Conservation (phyloP, 2,113 vertebrate genomes). For the Hydrolagus affinis region DNA sequence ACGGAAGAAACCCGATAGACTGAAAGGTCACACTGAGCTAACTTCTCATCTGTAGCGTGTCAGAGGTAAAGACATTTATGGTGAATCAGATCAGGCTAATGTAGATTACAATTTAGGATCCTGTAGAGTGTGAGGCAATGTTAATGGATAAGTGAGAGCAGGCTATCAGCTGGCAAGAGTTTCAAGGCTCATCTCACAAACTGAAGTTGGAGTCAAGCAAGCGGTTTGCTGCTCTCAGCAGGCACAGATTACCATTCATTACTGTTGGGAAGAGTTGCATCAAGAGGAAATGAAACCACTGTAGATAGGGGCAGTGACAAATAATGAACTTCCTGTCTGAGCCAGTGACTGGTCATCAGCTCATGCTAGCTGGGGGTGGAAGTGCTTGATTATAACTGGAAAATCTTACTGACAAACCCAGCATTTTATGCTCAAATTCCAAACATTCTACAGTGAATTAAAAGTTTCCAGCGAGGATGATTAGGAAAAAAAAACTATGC, state of each 20-base stretch:
- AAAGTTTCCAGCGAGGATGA: too few species aligned
- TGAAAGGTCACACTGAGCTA: neutral
- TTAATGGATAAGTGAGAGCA: neutral
- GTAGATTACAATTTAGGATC: neutral
- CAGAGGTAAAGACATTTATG: neutral
- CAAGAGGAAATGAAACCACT: slow-evolving; percentile 12
- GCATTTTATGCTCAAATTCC: too few species aligned
- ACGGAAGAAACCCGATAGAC: neutral
- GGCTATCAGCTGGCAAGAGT: neutral
- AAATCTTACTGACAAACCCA: too few species aligned
- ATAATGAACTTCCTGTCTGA: neutral
- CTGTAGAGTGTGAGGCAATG: neutral
- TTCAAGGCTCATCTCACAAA: neutral
- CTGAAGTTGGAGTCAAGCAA: neutral
- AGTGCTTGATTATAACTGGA: too few species aligned
- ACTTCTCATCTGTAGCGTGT: neutral
- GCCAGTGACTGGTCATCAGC: neutral
- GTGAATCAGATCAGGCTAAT: neutral
- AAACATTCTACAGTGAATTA: too few species aligned
- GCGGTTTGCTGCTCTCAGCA: neutral
- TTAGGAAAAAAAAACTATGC: too few species aligned
- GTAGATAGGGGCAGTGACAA: neutral
- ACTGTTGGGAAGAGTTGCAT: neutral
- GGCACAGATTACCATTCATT: neutral
- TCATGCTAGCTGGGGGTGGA: too few species aligned